Conservation (phyloP, 2,888 invertebrate species). For the Bombyx huttoni region DNA sequence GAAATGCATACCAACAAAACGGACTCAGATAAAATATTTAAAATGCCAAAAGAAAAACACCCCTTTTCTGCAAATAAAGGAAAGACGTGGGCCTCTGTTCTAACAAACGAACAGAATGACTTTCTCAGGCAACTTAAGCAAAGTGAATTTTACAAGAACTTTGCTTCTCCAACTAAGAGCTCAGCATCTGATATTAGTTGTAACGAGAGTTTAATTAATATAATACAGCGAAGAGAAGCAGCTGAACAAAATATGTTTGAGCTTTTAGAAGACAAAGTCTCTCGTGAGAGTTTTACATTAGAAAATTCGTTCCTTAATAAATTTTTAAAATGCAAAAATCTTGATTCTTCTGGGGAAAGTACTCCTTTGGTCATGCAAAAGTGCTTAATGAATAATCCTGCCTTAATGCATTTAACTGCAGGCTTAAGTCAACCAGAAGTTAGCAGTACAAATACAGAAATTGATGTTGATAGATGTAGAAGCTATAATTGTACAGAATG, state of each 20-base stretch:
- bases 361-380: constrained; percentile 55
- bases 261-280: constrained; percentile 80
- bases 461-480: constrained; percentile 35
- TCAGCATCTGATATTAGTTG: constrained; percentile 41
- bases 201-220: constrained; percentile 35
- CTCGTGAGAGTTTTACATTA: constrained; percentile 79
- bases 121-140: constrained; percentile 54
- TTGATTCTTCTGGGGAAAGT: constrained; percentile 53
- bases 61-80: constrained; percentile 48
- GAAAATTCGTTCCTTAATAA: constrained; percentile 75
- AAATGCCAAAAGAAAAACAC: constrained; percentile 44
- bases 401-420: constrained; percentile 43
- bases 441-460: constrained; percentile 22
- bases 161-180: constrained; percentile 53
- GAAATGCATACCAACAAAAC: not conserved
- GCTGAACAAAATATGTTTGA: constrained; percentile 85
- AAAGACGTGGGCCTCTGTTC: constrained; percentile 57
- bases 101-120: constrained; percentile 59
- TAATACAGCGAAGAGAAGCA: constrained; percentile 50
- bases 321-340: constrained; percentile 49
- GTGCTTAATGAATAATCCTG: constrained; percentile 44
- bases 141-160: constrained; percentile 61
- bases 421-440: constrained; percentile 21
- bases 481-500: constrained; percentile 42
- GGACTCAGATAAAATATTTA: constrained; percentile 7